Percentiles rank a stretch among this genome's conserved stretches.
Conservation (phyloP, 2,113 vertebrate genomes). For the Bucco capensis region DNA sequence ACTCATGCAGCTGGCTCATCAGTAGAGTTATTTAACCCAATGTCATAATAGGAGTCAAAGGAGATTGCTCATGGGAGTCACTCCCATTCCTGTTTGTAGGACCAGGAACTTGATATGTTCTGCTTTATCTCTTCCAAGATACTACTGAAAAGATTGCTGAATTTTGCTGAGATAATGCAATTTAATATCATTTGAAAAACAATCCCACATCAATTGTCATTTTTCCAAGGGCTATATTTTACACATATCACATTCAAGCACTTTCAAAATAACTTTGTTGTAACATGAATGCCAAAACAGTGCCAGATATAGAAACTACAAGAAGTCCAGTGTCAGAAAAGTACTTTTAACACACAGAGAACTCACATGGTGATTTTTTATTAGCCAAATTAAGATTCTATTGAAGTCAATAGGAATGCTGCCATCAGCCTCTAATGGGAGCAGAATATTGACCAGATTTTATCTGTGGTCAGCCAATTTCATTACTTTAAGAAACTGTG, state of each 20-base stretch:
- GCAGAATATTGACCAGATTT: neutral
- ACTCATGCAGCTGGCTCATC: neutral
- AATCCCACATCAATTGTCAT: neutral
- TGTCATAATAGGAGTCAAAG: neutral
- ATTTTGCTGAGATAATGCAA: neutral
- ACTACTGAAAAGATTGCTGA: neutral
- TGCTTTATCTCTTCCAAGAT: neutral
- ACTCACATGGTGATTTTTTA: neutral
- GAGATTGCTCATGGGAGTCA: neutral
- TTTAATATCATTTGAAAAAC: neutral
- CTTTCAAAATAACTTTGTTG: neutral
- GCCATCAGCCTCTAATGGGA: neutral
- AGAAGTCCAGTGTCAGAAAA: neutral
- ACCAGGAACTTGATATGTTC: neutral
- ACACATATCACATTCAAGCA: neutral
- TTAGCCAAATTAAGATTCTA: neutral
- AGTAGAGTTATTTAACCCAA: neutral
- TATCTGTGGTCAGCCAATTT: neutral
- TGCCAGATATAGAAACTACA: accelerated
- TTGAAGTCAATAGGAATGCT: neutral
- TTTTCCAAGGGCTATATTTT: neutral
- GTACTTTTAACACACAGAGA: neutral
- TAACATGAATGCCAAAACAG: neutral
- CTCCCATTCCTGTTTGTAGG: neutral
- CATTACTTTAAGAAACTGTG: neutral